These are phyloP conservation scores for Pyrrhia umbra DNA, from an alignment of 2,888 invertebrate genomes.

Conservation along the genomic window DNA sequence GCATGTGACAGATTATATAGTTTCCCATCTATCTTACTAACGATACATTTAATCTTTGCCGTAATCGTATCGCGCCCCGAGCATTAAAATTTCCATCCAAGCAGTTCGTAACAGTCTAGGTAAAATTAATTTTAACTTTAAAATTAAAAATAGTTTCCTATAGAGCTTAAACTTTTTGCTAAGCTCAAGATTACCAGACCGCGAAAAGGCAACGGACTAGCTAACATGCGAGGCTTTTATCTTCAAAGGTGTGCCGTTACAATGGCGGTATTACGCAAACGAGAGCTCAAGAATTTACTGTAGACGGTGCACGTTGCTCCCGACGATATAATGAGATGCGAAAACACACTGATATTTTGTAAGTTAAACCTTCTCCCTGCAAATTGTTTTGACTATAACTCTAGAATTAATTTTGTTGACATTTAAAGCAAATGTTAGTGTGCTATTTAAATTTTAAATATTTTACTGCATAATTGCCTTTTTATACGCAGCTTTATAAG, in stretches of 20 bases:
- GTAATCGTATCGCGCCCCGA: slow-evolving; percentile 24
- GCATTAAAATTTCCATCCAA: slow-evolving; percentile 44
- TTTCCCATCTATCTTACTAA: slow-evolving; percentile 16
- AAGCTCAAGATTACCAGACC: slow-evolving; percentile 70
- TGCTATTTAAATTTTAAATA: background rate
- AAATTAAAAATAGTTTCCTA: slow-evolving; percentile 56
- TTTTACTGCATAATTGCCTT: background rate
- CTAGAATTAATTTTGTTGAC: slow-evolving; percentile 27
- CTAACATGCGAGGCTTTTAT: slow-evolving; percentile 77
- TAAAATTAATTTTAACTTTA: slow-evolving; percentile 57
- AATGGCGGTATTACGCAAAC: slow-evolving; percentile 80
- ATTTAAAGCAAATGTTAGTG: slow-evolving; percentile 13
- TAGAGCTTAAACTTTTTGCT: slow-evolving; percentile 46
- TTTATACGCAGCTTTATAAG: background rate
- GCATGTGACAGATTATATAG: slow-evolving; percentile 2
- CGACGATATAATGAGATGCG: slow-evolving; percentile 79
- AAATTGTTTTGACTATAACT: slow-evolving; percentile 34
- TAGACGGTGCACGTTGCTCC: slow-evolving; percentile 68
- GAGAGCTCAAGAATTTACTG: slow-evolving; percentile 79
- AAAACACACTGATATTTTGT: slow-evolving; percentile 70
- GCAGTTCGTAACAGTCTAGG: slow-evolving; percentile 26
- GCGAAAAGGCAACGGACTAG: slow-evolving; percentile 73
- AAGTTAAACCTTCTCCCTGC: slow-evolving; percentile 63
- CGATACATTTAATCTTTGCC: slow-evolving; percentile 21
- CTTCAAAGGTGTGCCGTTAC: slow-evolving; percentile 81